Conservation (phyloP, 2,113 vertebrate species). For the Nothoprocta pentlandii region DNA sequence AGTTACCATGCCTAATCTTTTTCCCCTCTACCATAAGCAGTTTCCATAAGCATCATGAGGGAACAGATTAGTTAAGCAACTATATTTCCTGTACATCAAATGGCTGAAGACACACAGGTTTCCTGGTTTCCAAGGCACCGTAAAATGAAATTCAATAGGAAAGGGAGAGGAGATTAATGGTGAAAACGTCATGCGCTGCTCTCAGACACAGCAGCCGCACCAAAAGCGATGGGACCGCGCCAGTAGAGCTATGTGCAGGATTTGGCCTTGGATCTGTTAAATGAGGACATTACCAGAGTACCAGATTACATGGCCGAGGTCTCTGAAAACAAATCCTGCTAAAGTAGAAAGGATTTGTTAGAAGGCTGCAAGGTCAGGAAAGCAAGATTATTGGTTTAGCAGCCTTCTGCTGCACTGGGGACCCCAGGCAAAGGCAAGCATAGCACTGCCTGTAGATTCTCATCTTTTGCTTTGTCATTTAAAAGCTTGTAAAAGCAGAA, state of each 20-base stretch:
- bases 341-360: slow-evolving; percentile 56
- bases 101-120: slow-evolving; percentile 13
- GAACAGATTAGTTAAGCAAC: neutral
- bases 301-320: slow-evolving; percentile 24
- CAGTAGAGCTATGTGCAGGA: slow-evolving; percentile 7
- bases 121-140: neutral
- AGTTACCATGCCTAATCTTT: slow-evolving; percentile 8
- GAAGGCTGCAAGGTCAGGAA: slow-evolving; percentile 48
- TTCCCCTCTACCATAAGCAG: neutral
- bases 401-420: slow-evolving; percentile 12
- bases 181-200: neutral
- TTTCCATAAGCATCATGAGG: slow-evolving; percentile 1
- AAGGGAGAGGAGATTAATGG: slow-evolving; percentile 7
- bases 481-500: slow-evolving; percentile 40
- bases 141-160: slow-evolving; percentile 36
- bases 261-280: slow-evolving; percentile 34
- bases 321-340: slow-evolving; percentile 45
- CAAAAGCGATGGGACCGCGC: neutral
- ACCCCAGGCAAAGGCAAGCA: neutral
- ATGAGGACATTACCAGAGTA: slow-evolving; percentile 26
- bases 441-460: neutral
- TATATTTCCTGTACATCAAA: slow-evolving; percentile 35
- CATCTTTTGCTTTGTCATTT: slow-evolving; percentile 53
- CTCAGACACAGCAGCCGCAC: neutral
- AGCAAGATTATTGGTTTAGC: slow-evolving; percentile 57